Base-by-base conservation (phyloP, 2,888 invertebrate species). In the Merodon equestris region DNA sequence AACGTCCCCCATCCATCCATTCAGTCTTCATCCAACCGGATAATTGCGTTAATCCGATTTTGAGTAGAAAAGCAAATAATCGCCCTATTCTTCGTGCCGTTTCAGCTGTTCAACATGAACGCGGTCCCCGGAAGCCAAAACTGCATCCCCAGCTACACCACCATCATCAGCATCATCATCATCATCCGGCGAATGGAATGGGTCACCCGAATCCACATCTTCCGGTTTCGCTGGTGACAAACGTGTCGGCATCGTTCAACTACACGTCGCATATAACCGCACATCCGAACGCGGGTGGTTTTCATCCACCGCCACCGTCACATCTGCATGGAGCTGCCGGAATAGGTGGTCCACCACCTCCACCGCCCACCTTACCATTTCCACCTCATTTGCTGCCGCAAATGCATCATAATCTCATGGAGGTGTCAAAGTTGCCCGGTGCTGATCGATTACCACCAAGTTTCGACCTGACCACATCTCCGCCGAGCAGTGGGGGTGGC, bases 21-120 rank as follows among this genome's bases (percentile, higher is more conserved):
- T 27, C 14, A 0, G 12, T 14, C 13, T 84, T 85, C 84, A 84
- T 84, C 86, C 84, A 84, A 87, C 85, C 85, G 84, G 86, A 84
- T 87, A 87, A 87, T 87, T 87, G 87, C 86, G 85, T 85, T 87
- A 87, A 87, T 87, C 87, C 86, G 84, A 84, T 87, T 87, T 86
- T 85, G 86, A 87, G 86, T 85, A 87, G 82, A 85, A 86, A 85
- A 85, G 85, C 86, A 87, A 87, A 87, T 86, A 87, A 40, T 40
- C 42, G 1, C 10, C 12, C 12, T 5, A 14, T 44, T 48, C 47
- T 15, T 47, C 27, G 18, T 72, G 34, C 61, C 42, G 63, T 89
- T 91, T 71, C 91, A 98, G 98, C 98, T 87, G 98, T 98, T 77
- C 98, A 98, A 90, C 98, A 98, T 90, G 98, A 98, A 89, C 92